A percentile compares a stretch with the other conserved stretches of the same genome.
Conservation (phyloP, 2,113 vertebrate species). For the Austrofundulus limnaeus region DNA sequence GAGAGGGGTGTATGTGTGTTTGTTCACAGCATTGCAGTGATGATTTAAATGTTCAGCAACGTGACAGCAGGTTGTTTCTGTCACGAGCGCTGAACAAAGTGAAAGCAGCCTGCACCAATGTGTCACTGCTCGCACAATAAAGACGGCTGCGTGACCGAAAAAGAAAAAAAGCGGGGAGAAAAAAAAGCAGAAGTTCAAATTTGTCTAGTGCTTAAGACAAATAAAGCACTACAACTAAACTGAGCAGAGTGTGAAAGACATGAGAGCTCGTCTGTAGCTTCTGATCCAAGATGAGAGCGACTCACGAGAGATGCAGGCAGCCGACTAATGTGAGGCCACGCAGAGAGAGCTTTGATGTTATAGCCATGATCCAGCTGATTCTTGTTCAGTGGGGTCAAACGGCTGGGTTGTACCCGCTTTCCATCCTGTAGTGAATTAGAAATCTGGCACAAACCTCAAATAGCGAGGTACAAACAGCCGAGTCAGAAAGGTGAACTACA, state of each 20-base stretch:
- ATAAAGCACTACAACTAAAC: not conserved
- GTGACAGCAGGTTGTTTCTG: constrained; percentile 11
- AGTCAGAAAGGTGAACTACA: not conserved
- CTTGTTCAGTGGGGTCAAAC: constrained; percentile 40
- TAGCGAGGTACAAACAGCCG: not conserved
- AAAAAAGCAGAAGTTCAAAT: not conserved
- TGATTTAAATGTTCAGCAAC: not conserved
- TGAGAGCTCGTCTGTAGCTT: not conserved
- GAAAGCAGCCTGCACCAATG: not conserved
- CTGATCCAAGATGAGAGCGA: constrained; percentile 37
- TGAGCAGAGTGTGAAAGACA: not conserved
- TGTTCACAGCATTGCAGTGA: not conserved
- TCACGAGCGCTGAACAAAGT: constrained; percentile 13
- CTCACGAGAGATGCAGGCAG: constrained; percentile 20
- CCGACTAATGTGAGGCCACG: constrained; percentile 20
- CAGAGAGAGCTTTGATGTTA: constrained; percentile 47
- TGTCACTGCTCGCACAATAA: not conserved
- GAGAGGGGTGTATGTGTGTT: too few species aligned
- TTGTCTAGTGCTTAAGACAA: not conserved
- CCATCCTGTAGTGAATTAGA: constrained; percentile 14
- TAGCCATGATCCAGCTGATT: constrained; percentile 34
- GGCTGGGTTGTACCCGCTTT: constrained; percentile 18
- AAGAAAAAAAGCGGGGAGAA: too few species aligned
- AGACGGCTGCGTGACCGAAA: not conserved
- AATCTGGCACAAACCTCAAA: constrained; percentile 22